Percentiles rank a stretch among this genome's conserved stretches.
These are phyloP conservation scores for Nemurella pictetii DNA, from an alignment of 2,888 invertebrate genomes.

Conservation along the genomic window DNA sequence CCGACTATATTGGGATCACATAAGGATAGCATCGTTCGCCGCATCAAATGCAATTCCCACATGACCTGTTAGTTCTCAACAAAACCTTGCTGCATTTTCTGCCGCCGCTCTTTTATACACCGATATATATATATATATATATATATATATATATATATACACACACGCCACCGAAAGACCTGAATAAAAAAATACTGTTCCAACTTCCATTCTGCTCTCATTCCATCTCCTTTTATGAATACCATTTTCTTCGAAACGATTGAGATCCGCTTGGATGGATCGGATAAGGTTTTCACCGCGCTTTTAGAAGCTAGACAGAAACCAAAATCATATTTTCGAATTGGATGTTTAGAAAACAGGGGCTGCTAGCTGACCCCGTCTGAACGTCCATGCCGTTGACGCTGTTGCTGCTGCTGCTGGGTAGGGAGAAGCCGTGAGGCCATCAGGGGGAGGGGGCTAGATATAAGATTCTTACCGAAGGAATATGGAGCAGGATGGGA, in stretches of 20 bases:
- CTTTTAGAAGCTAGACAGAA: slow-evolving; percentile 14
- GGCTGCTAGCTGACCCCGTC: too few relatives aligned
- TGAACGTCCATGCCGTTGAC: not conserved
- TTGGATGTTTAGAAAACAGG: slow-evolving; percentile 34
- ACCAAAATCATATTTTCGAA: slow-evolving; percentile 39
- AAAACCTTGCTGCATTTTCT: slow-evolving; percentile 24
- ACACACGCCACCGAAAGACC: slow-evolving; percentile 3
- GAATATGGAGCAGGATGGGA: slow-evolving; percentile 21
- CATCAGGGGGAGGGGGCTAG: slow-evolving; percentile 24
- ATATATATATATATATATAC: too few relatives aligned
- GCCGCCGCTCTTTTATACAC: not conserved
- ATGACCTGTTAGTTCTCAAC: slow-evolving; percentile 37
- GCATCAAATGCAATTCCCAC: slow-evolving; percentile 33
- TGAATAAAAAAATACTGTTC: slow-evolving; percentile 34
- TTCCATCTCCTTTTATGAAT: slow-evolving; percentile 38
- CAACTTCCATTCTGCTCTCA: slow-evolving; percentile 35
- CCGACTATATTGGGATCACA: slow-evolving; percentile 19
- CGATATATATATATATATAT: too few relatives aligned
- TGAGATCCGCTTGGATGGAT: slow-evolving; percentile 36
- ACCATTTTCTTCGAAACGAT: slow-evolving; percentile 38
- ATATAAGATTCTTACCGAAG: slow-evolving; percentile 15
- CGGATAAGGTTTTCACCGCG: slow-evolving; percentile 37
- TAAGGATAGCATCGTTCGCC: slow-evolving; percentile 29
- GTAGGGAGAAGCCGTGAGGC: slow-evolving; percentile 23
- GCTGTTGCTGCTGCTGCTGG: not conserved